Base-by-base conservation (phyloP, 2,113 vertebrate species). In the Antennarius striatus region DNA sequence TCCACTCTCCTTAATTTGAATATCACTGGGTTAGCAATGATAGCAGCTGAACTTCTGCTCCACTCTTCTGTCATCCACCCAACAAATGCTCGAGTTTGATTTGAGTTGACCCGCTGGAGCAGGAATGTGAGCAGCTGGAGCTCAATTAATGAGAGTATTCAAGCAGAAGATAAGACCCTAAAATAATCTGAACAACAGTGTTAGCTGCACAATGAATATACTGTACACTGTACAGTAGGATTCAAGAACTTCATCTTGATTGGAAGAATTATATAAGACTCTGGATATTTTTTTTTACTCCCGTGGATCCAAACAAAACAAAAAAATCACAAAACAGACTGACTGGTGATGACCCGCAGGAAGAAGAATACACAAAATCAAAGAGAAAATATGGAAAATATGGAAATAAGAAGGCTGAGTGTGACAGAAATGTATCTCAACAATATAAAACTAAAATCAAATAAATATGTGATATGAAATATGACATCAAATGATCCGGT, bases 81-180 rank as follows among this genome's bases (percentile, higher is more conserved):
- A 67, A 63, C n/a, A n/a, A 52, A 28, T 16, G 62, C 55, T 70
- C 14, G 52, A 47, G 67, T 71, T 56, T 76, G 70, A 82, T 75
- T 45, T 77, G 68, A 83, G 65, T n/a, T 56, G 59, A 36, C 29
- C 75, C 43, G 63, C 53, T 65, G 64, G 29, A 75, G 17, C 68
- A 67, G 50, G 39, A 52, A 39, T 30, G 40, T 12, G n/a, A 75
- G 68, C 86, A 85, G 78, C 79, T 81, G 73, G 71, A 72, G 10
- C n/a, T 58, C 61, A 3, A 46, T 61, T 82, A 73, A 82, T 82
- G 77, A 78, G 68, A 36, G 32, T 5, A 36, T 29, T 54, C 68
- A 13, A 45, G 56, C 28, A 29, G 28, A 48, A 32, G 64, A 36
- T 5, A 66, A 39, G n/a, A 9, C 16, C 39, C 4, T 42, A 68